Evolutionary conservation across 1,140 invertebrate genomes (phyloP).

Genomic region (Pemphigus obesinymphae): DNA sequence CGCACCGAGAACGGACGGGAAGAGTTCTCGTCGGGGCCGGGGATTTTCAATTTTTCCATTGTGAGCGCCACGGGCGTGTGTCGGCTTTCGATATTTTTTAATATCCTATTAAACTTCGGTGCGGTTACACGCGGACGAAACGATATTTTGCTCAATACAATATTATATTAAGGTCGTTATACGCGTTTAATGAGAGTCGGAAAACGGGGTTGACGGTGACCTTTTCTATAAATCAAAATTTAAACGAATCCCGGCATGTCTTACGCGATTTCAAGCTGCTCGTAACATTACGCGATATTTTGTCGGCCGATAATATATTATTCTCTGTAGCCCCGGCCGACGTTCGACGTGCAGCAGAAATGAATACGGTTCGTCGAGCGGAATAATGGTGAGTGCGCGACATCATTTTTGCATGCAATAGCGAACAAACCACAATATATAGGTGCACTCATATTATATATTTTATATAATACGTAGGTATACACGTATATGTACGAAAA

Average conservation of each 20-base stretch:
- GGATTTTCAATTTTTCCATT: constrained; percentile 20
- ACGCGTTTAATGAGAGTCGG: constrained; percentile 4
- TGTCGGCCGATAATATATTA: too few relatives aligned
- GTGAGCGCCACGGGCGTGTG: neutral
- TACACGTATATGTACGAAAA: too few relatives aligned
- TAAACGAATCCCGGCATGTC: neutral
- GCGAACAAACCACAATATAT: too few relatives aligned
- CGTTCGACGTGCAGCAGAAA: neutral
- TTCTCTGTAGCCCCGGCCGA: too few relatives aligned
- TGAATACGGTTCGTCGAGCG: constrained; percentile 3
- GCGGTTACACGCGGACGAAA: neutral
- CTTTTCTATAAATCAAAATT: constrained; percentile 30
- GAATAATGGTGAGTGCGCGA: constrained; percentile 4
- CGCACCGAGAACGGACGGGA: too few relatives aligned
- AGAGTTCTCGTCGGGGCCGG: neutral
- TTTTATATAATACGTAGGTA: neutral
- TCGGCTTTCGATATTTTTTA: constrained; percentile 20
- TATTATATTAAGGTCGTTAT: neutral
- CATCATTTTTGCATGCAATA: neutral
- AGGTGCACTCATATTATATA: too few relatives aligned
- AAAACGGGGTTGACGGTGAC: neutral
- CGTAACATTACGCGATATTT: neutral
- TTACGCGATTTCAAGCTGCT: neutral
- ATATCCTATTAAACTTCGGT: neutral
- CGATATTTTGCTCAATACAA: constrained; percentile 28